Base-by-base conservation (phyloP, 2,113 vertebrate genomes). In the Chroicocephalus ridibundus region DNA sequence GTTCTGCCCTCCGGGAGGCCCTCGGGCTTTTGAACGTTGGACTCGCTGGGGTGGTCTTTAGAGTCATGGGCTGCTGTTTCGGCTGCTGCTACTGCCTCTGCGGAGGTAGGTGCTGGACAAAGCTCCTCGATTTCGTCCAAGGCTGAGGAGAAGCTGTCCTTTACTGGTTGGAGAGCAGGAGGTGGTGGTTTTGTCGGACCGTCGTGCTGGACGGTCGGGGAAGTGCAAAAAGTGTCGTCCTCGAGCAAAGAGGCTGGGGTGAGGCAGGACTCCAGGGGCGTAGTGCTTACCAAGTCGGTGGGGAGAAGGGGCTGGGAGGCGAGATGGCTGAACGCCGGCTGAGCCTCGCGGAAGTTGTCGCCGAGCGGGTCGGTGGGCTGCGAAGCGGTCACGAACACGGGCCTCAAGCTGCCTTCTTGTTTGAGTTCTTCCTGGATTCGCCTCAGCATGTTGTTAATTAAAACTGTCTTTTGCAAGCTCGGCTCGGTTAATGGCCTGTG, bases 391-490 rank as follows among this genome's bases (percentile, higher is more conserved):
- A 99, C 92, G 13, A 99, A 98, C 78, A 98, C 91, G 2, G 99
- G 99, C 96, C 99, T 98, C 95, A 99, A 98, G 89, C 98, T 98
- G 92, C 99, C 99, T 95, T 99, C 99, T 97, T 98, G 99, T 93
- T 99, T 99, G 65, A 99, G 99, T 84, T 99, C 99, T 26, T 99
- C 99, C 98, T 99, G 99, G 98, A 99, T 99, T 86, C 99, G 99
- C 27, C 99, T 98, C 98, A 99, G 88, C 99, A 99, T 99, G 98
- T 99, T 99, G 98, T 99, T 99, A 96, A 99, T 99, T 96, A 99
- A 98, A 97, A 99, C 99, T 11, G 99, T 99, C 95, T 99, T 99
- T 96, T 99, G 99, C 98, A 99, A 98, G 97, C 99, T 99, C 40
- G 99, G 99, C 98, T 99, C 99, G 1, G 98, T 98, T 71, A 99